phyloP scores from a whole-genome alignment of 2,888 invertebrate species.

The Coelinius sp. region DNA sequence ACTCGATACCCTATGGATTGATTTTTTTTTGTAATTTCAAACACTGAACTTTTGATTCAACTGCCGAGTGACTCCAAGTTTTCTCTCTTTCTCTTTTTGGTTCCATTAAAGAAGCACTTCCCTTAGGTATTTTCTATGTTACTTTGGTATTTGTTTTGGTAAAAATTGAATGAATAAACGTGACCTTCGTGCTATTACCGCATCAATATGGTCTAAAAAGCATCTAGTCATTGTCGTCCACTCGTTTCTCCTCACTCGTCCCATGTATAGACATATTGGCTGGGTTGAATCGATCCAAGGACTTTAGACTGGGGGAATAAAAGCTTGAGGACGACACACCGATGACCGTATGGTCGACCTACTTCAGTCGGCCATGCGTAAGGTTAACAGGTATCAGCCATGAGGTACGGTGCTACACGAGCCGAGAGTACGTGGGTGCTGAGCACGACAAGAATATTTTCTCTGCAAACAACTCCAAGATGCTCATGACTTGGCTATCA shows the following conservation, averaged over 20 bases:
- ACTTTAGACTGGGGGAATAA: conserved; percentile 49
- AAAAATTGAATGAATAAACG: neutral
- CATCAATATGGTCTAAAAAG: conserved; percentile 14
- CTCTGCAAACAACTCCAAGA: conserved; percentile 13
- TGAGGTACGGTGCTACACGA: conserved; percentile 33
- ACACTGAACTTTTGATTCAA: neutral
- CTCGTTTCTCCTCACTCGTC: neutral
- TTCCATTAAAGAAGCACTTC: neutral
- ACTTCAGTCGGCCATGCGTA: conserved; percentile 53
- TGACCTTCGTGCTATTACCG: conserved; percentile 11
- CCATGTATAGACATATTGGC: neutral
- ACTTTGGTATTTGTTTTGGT: neutral
- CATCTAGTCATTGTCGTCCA: neutral
- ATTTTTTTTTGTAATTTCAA: neutral
- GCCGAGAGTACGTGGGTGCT: conserved; percentile 14
- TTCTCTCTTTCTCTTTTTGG: conserved; percentile 32
- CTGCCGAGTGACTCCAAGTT: conserved; percentile 33
- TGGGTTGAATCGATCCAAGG: conserved; percentile 36
- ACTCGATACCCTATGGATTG: neutral
- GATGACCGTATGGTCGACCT: conserved; percentile 52
- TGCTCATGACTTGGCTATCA: neutral
- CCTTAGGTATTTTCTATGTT: neutral
- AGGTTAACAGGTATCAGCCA: conserved; percentile 53
- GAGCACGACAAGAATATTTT: conserved; percentile 37
- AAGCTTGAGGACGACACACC: conserved; percentile 49